Percentiles rank a stretch among this genome's conserved stretches.
These are phyloP conservation scores for Diachrysia chrysitis DNA, from an alignment of 2,888 invertebrate genomes.

Conservation along the genomic window DNA sequence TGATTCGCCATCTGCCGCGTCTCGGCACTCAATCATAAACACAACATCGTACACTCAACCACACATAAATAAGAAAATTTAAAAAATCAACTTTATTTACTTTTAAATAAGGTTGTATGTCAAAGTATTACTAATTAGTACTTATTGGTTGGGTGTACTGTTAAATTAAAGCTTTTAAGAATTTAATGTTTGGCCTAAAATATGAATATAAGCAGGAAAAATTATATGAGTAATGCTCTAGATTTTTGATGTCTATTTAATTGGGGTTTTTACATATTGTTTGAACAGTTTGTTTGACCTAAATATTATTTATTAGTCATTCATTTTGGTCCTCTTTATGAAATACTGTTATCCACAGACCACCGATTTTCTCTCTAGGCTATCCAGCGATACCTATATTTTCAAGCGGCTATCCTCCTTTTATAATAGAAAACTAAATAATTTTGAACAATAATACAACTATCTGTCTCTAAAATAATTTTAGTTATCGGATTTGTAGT, in stretches of 20 bases:
- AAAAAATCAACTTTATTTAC: not conserved
- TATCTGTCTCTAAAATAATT: too few relatives aligned
- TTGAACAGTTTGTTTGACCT: too few relatives aligned
- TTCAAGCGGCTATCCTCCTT: too few relatives aligned
- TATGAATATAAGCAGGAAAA: constrained; percentile 30
- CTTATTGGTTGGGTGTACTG: not conserved
- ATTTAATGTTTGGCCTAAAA: constrained; percentile 36
- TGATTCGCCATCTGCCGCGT: constrained; percentile 84
- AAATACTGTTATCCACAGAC: too few relatives aligned
- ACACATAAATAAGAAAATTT: constrained; percentile 14
- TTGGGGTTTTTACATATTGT: constrained; percentile 15
- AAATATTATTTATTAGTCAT: constrained; percentile 8
- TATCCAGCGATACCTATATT: too few relatives aligned
- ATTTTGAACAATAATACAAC: too few relatives aligned
- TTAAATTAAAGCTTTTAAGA: constrained; percentile 12
- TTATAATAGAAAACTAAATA: too few relatives aligned
- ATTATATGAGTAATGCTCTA: constrained; percentile 9
- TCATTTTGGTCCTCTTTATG: too few relatives aligned
- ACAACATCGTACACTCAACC: constrained; percentile 36
- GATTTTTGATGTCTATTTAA: constrained; percentile 7
- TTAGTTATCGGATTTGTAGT: too few relatives aligned
- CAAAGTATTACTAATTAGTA: not conserved
- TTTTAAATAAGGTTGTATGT: not conserved
- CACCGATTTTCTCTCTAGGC: too few relatives aligned
- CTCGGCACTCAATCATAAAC: constrained; percentile 56